Evolutionary conservation across 2,113 vertebrate genomes (phyloP).

Genomic region (Hippocampus mohnikei): DNA sequence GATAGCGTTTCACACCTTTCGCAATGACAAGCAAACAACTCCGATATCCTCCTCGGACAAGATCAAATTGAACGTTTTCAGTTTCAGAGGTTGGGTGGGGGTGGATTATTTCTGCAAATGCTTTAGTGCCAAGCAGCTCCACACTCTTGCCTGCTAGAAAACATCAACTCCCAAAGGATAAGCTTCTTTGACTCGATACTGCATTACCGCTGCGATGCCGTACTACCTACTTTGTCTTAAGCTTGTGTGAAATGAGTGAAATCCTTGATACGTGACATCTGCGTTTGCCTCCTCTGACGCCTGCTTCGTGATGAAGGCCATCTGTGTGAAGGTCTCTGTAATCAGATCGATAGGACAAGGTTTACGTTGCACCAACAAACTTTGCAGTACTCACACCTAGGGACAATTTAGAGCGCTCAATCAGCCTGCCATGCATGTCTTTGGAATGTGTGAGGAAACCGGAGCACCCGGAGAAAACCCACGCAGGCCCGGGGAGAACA

Average conservation of each 20-base stretch:
- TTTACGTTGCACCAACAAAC: background rate
- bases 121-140: slow-evolving; percentile 41
- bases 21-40: slow-evolving; percentile 7
- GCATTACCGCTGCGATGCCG: slow-evolving; percentile 36
- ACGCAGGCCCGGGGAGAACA: no score
- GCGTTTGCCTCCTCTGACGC: slow-evolving; percentile 27
- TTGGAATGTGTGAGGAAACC: no score
- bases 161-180: slow-evolving; percentile 64
- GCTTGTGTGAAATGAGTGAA: slow-evolving; percentile 59
- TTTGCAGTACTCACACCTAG: background rate
- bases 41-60: slow-evolving; percentile 20
- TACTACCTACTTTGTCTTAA: slow-evolving; percentile 57
- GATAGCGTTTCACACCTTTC: slow-evolving; percentile 6
- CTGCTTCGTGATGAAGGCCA: slow-evolving; percentile 32
- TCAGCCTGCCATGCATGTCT: no score
- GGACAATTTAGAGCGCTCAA: no score
- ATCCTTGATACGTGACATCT: slow-evolving; percentile 57
- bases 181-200: slow-evolving; percentile 54
- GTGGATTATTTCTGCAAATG: slow-evolving; percentile 54
- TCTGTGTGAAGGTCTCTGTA: slow-evolving; percentile 28
- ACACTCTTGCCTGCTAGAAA: slow-evolving; percentile 49
- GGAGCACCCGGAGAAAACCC: no score
- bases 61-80: slow-evolving; percentile 36
- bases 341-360: slow-evolving; percentile 47
- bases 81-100: slow-evolving; percentile 19